Evolutionary conservation across 2,888 invertebrate genomes (phyloP).

Genomic region (Archips xylosteana): DNA sequence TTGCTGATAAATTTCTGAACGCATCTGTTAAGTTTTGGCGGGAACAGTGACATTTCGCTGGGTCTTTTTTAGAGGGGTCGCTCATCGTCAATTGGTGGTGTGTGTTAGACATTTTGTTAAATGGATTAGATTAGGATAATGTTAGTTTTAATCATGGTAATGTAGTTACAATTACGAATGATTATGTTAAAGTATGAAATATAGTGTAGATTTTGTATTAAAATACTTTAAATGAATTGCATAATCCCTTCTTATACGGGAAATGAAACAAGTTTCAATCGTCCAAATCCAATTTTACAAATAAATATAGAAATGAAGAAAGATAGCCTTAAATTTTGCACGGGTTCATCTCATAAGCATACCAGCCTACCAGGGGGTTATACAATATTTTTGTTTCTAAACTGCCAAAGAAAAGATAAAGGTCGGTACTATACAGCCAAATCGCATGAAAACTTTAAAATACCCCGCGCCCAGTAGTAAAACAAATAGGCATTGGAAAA

Average conservation of each 20-base stretch:
- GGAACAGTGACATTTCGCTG: slow-evolving; percentile 28
- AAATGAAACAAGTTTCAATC: too few species aligned
- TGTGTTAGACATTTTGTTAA: background rate
- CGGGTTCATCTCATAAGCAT: too few species aligned
- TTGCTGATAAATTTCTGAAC: slow-evolving; percentile 58
- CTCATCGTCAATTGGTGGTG: slow-evolving; percentile 23
- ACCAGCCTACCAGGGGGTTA: too few species aligned
- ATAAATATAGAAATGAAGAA: too few species aligned
- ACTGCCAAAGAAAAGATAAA: background rate
- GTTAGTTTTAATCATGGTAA: background rate
- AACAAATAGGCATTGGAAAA: slow-evolving; percentile 20
- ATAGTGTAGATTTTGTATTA: too few species aligned
- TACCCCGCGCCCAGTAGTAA: slow-evolving; percentile 11
- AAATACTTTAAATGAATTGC: too few species aligned
- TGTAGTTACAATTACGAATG: background rate
- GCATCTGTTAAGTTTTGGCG: slow-evolving; percentile 66
- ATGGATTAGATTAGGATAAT: slow-evolving; percentile 8
- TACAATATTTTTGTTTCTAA: background rate
- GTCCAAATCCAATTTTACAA: too few species aligned
- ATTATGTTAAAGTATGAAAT: background rate
- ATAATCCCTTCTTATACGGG: too few species aligned
- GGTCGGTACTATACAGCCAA: background rate
- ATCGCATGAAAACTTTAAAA: background rate
- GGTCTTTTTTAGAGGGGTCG: slow-evolving; percentile 37
- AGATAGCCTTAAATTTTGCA: too few species aligned